Evolutionary conservation across 1,140 invertebrate genomes (phyloP).

Genomic region (Drosophila micromelanica): DNA sequence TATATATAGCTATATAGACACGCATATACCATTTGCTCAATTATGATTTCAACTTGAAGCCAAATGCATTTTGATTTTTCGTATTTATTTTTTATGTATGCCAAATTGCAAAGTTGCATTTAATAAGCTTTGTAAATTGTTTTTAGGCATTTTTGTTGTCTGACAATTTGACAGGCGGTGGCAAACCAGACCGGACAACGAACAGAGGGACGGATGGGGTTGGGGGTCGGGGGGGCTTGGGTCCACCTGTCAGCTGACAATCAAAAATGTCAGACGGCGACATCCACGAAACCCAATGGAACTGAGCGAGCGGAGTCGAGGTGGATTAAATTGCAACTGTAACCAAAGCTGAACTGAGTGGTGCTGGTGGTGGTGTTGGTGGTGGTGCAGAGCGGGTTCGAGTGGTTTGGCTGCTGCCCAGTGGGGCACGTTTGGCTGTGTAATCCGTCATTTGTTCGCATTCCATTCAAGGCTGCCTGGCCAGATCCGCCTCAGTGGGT

Average conservation of each 20-base stretch:
- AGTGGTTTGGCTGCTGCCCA: neutral
- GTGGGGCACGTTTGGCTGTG: conserved; percentile 16
- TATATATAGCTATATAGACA: conserved; percentile 15
- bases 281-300: conserved; percentile 24
- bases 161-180: conserved; percentile 37
- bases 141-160: conserved; percentile 51
- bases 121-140: conserved; percentile 48
- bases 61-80: conserved; percentile 26
- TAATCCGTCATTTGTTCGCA: conserved; percentile 79
- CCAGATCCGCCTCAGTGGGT: conserved; percentile 70
- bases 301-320: conserved; percentile 3
- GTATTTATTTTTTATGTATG: neutral
- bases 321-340: conserved; percentile 27
- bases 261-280: conserved; percentile 70
- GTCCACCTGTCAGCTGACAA: conserved; percentile 66
- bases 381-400: neutral
- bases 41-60: conserved; percentile 29
- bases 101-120: conserved; percentile 38
- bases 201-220: neutral
- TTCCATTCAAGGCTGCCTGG: conserved; percentile 76
- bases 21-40: conserved; percentile 5
- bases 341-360: conserved; percentile 9
- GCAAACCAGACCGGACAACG: conserved; percentile 2
- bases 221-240: neutral
- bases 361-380: neutral